Base-by-base conservation (phyloP, 1,140 invertebrate species). In the Nilaparvata lugens region DNA sequence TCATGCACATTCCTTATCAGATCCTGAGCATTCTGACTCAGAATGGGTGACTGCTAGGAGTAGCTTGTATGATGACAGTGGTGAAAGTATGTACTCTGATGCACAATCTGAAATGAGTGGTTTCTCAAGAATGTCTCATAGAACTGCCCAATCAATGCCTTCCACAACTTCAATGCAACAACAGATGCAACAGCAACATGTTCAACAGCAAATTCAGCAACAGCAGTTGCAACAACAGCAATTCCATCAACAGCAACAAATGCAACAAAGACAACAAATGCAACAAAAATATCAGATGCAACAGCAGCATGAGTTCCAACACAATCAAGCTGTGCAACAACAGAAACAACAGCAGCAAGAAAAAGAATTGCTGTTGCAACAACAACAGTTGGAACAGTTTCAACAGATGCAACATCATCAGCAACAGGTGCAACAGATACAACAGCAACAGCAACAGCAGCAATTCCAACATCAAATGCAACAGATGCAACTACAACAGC, bases 1-100 rank as follows among this genome's bases (percentile, higher is more conserved):
- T 62, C 74, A 74, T 2, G 73, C 74, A 14, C 82, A 81, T 64
- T 87, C 83, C 0, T 65, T 87, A 25, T 89, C 86, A 6, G 86
- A 88, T 73, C 84, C 85, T 3, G 87, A 89, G 73, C 85, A 87
- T 45, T 88, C 86, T 0, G 86, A 89, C 72, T 83, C 82, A 21
- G 86, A 89, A 69, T 87, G 84, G 84, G 82, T 80, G 19, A 64
- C 68, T 6, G 73, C 82, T 66, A 83, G 83, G 18, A 84, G 83
- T 69, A 62, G 64, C 23, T 73, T 84, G 40, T 86, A 82, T 2
- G 85, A 86, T 72, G 84, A 87, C 65, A 85, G 84, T 59, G 68
- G 68, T 67, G 84, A 84, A 60, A 85, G 83, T 69, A 78, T 84
- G 1, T 81, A 85, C 73, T 86, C 83, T 6, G 83, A 83, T 65